These are phyloP conservation scores for human DNA, from an alignment of 2,113 vertebrate genomes.

Conservation along the genomic window GRCh38 chr15:50006001-50006500, in stretches of 20 bases:
- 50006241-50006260: not conserved
- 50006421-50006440: slow-evolving; percentile 8
- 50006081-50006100: not conserved
- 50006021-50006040: not conserved
- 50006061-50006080: not conserved
- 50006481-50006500: not conserved
- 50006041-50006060: not conserved
- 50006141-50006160: not conserved
- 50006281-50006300: not conserved
- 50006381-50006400: not conserved
- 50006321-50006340: not conserved
- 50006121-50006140: not conserved
- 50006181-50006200: not conserved
- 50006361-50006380: not conserved
- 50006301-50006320: not conserved
- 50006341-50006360: not conserved
- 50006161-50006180: slow-evolving; percentile 3
- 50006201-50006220: not conserved
- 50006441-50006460: slow-evolving; percentile 30
- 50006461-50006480: slow-evolving; percentile 9
- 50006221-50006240: not conserved
- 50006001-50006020: not conserved
- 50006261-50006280: not conserved
- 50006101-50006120: slow-evolving; percentile 16
- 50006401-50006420: not conserved